phyloP scores from a whole-genome alignment of 1,140 invertebrate species.

The Pollicipes pollicipes region DNA sequence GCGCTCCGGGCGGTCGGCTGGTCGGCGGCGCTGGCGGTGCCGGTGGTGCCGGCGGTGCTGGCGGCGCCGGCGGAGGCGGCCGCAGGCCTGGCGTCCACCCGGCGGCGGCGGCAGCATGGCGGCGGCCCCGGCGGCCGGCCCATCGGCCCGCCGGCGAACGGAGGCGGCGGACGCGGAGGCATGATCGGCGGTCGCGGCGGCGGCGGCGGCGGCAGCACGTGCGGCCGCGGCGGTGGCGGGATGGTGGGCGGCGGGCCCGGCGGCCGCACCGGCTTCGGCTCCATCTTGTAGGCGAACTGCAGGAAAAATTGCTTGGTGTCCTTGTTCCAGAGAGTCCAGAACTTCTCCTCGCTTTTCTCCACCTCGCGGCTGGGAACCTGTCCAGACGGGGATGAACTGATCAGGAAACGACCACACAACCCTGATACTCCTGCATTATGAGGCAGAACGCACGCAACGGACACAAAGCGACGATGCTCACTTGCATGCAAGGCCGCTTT shows the following conservation, averaged over 20 bases:
- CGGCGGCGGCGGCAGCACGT: conserved; percentile 20
- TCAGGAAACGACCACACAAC: not conserved
- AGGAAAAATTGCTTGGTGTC: conserved; percentile 98
- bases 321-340: conserved; percentile 98
- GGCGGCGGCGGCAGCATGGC: conserved; percentile 16
- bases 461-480: conserved; percentile 13
- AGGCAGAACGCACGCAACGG: not conserved
- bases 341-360: conserved; percentile 90
- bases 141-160: not conserved
- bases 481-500: conserved; percentile 5
- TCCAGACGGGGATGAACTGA: conserved; percentile 9
- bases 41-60: conserved; percentile 12
- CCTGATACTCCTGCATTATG: conserved; percentile 10
- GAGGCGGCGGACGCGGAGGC: conserved; percentile 8
- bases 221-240: conserved; percentile 32
- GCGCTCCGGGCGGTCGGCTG: conserved; percentile 9
- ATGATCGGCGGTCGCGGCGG: conserved; percentile 19
- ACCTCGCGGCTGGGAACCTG: conserved; percentile 92
- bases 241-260: conserved; percentile 27
- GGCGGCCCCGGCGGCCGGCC: conserved; percentile 19
- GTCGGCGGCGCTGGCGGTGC: not conserved
- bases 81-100: no score
- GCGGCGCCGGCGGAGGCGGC: conserved; percentile 6
- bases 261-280: conserved; percentile 35
- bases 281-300: conserved; percentile 81